These are phyloP conservation scores for Aplysia californica DNA, from an alignment of 1,140 invertebrate genomes.

Conservation along the genomic window DNA sequence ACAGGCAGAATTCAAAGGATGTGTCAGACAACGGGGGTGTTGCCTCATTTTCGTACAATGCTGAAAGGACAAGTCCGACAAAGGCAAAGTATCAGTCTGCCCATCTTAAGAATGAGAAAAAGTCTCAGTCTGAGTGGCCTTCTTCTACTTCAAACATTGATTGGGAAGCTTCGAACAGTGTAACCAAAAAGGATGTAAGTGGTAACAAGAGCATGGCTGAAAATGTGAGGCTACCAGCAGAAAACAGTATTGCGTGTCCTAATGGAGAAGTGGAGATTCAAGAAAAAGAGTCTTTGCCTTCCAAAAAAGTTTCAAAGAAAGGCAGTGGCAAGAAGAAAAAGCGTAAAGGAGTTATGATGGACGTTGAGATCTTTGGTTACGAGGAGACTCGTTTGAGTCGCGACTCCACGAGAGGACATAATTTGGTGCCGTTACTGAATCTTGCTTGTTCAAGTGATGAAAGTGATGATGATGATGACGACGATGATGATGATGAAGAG, in stretches of 20 bases:
- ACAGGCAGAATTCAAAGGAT: background rate
- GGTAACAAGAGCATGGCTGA: background rate
- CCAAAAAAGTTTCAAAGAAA: slow-evolving; percentile 27
- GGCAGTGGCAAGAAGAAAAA: slow-evolving; percentile 33
- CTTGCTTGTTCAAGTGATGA: slow-evolving; percentile 45
- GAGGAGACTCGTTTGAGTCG: slow-evolving; percentile 39
- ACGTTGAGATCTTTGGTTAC: slow-evolving; percentile 50
- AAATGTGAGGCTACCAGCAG: background rate
- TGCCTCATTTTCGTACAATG: background rate
- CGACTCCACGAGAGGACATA: slow-evolving; percentile 7
- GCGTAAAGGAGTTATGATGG: slow-evolving; percentile 34
- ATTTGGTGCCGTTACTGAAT: slow-evolving; percentile 44
- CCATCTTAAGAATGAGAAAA: too few species aligned
- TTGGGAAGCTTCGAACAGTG: background rate
- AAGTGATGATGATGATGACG: background rate
- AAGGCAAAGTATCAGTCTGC: too few species aligned
- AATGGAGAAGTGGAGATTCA: too few species aligned
- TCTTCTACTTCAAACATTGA: background rate
- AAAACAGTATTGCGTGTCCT: background rate
- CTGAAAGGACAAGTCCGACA: background rate
- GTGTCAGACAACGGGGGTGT: background rate
- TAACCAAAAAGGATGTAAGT: background rate
- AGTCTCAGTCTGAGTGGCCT: background rate
- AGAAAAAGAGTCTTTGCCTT: too few species aligned
- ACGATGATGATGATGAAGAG: background rate